phyloP scores from a whole-genome alignment of 1,140 invertebrate species.

The Drosophila busckii region DNA sequence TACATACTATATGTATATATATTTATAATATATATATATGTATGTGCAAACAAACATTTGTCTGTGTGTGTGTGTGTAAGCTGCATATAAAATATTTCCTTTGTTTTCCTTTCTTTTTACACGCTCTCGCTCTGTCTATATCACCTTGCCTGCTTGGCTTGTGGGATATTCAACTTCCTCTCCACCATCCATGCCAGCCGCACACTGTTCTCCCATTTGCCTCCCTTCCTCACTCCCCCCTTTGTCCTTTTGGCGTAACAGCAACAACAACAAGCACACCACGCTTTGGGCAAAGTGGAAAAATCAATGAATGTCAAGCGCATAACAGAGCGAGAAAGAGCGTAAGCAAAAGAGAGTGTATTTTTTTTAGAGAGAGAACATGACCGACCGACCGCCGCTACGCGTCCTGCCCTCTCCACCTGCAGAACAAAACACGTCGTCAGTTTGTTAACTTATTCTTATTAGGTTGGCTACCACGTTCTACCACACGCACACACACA shows the following conservation, averaged over 20 bases:
- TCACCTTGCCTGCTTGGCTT: too few species aligned
- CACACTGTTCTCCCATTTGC: not conserved
- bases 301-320: slow-evolving; percentile 49
- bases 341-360: slow-evolving; percentile 1
- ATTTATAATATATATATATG: too few species aligned
- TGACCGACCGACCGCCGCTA: slow-evolving; percentile 20
- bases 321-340: slow-evolving; percentile 19
- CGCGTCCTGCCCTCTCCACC: slow-evolving; percentile 25
- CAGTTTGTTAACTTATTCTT: slow-evolving; percentile 66
- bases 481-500: slow-evolving; percentile 38
- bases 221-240: slow-evolving; percentile 3
- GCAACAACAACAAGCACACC: not conserved
- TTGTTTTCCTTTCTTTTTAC: slow-evolving; percentile 26
- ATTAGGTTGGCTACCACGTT: slow-evolving; percentile 42
- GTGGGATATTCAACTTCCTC: too few species aligned
- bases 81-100: slow-evolving; percentile 3
- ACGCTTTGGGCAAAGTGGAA: slow-evolving; percentile 30
- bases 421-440: slow-evolving; percentile 48
- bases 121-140: slow-evolving; percentile 6
- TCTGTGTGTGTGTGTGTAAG: too few species aligned
- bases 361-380: slow-evolving; percentile 25
- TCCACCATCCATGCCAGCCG: too few species aligned
- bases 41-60: too few species aligned
- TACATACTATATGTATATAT: too few species aligned
- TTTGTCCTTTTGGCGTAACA: not conserved